These are phyloP conservation scores for Ommatoiulus sabulosus DNA, from an alignment of 2,888 invertebrate species.

Conservation along the genomic window DNA sequence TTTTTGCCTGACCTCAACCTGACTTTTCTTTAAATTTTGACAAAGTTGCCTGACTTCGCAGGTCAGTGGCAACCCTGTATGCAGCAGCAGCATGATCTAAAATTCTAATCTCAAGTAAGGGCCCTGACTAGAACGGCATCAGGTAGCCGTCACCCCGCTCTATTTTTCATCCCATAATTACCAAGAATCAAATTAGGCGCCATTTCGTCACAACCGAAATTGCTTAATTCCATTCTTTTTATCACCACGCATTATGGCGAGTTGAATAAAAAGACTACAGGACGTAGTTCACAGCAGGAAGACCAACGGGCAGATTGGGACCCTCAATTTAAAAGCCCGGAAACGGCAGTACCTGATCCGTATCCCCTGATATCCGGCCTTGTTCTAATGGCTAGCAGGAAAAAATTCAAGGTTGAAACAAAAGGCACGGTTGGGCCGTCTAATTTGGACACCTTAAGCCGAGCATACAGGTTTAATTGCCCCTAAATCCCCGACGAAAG, in stretches of 20 bases:
- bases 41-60: too few species aligned
- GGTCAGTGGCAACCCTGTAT: too few species aligned
- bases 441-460: constrained; percentile 24
- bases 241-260: background rate
- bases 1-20: too few species aligned
- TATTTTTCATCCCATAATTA: background rate
- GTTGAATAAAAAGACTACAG: background rate
- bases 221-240: background rate
- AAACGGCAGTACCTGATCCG: constrained; percentile 36
- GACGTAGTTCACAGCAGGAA: background rate
- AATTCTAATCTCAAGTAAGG: background rate
- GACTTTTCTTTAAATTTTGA: too few species aligned
- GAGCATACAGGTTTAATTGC: constrained; percentile 3
- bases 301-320: constrained; percentile 19
- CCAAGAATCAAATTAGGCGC: background rate
- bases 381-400: background rate
- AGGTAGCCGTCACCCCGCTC: background rate
- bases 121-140: background rate
- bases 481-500: constrained; percentile 23
- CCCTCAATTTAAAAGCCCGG: constrained; percentile 6
- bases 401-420: constrained; percentile 32
- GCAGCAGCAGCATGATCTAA: too few species aligned
- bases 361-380: constrained; percentile 30
- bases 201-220: background rate
- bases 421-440: background rate